phyloP scores from a whole-genome alignment of 2,113 vertebrate genomes.

The Seriola dumerili region DNA sequence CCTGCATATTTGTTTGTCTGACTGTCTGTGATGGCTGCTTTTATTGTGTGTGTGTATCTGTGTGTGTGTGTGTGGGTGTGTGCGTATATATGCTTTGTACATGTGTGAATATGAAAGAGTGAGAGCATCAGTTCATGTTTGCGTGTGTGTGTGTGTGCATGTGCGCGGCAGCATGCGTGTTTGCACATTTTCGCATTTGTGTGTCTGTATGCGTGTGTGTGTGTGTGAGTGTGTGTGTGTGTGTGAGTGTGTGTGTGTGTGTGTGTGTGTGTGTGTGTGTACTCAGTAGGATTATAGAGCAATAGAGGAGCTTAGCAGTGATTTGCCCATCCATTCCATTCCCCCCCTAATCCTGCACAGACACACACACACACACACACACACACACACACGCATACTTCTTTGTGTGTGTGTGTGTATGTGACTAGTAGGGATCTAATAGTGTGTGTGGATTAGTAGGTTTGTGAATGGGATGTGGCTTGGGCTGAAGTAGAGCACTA shows the following conservation, averaged over 20 bases:
- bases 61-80: conserved; percentile 15
- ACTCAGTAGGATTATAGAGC: conserved; percentile 80
- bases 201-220: conserved; percentile 35
- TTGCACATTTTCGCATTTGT: conserved; percentile 46
- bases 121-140: neutral
- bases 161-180: conserved; percentile 25
- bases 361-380: conserved; percentile 34
- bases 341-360: conserved; percentile 75
- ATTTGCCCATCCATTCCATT: conserved; percentile 79
- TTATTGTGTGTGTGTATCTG: neutral
- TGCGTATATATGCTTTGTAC: conserved; percentile 18
- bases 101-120: conserved; percentile 25
- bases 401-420: conserved; percentile 29
- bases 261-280: conserved; percentile 57
- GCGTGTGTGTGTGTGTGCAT: neutral
- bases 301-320: conserved; percentile 82
- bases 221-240: conserved; percentile 57
- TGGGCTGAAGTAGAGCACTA: conserved; percentile 58
- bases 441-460: conserved; percentile 74
- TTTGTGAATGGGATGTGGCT: conserved; percentile 81
- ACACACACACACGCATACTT: conserved; percentile 30
- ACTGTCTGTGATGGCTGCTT: conserved; percentile 35
- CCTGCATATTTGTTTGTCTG: conserved; percentile 39
- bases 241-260: conserved; percentile 57
- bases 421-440: conserved; percentile 65